Percentiles rank a stretch among this genome's conserved stretches.
These are phyloP conservation scores for Oligia latruncula DNA, from an alignment of 2,888 invertebrate species.

Conservation along the genomic window DNA sequence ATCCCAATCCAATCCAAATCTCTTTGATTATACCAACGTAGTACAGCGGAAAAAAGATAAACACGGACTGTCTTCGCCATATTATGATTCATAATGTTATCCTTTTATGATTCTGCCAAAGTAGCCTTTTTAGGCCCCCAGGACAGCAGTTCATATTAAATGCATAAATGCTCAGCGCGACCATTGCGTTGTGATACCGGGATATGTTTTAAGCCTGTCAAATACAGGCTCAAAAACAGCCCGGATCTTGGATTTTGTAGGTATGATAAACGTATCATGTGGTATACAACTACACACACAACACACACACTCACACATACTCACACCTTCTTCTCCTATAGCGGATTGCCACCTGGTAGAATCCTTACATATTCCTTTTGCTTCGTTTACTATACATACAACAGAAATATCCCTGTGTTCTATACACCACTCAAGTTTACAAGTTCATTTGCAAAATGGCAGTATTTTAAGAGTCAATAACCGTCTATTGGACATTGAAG, in stretches of 20 bases:
- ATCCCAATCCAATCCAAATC: no score
- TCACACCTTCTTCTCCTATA: background rate
- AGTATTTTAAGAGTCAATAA: background rate
- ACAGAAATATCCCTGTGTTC: background rate
- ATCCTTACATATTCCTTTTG: background rate
- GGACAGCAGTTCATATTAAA: conserved; percentile 2
- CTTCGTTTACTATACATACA: background rate
- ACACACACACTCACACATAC: background rate
- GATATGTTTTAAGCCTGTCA: background rate
- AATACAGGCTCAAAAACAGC: no score
- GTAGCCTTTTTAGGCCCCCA: no score
- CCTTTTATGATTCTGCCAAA: no score
- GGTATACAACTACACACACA: background rate
- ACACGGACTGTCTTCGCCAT: no score
- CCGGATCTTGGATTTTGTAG: background rate
- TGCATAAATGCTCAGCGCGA: background rate
- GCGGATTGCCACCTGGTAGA: background rate
- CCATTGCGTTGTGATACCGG: background rate
- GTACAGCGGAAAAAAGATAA: no score
- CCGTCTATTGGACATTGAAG: background rate
- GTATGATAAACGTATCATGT: background rate
- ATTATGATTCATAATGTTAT: no score
- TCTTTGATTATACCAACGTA: no score
- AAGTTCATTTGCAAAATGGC: background rate
- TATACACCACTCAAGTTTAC: no score